Base-by-base conservation (phyloP, 2,113 vertebrate species). In the Machaerirhynchus nigripectus region DNA sequence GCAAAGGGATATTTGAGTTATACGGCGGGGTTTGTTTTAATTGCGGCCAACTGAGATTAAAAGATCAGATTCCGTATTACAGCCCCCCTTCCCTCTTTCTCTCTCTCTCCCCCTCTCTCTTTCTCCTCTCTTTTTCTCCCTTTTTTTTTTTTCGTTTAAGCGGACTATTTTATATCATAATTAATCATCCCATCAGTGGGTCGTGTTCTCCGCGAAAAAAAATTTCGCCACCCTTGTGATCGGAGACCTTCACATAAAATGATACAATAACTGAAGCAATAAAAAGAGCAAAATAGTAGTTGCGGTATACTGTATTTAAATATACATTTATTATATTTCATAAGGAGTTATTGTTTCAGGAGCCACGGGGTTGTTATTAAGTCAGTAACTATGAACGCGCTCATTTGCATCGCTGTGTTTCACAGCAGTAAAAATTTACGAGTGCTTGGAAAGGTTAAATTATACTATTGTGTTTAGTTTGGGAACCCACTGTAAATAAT, bases 1-100 rank as follows among this genome's bases (percentile, higher is more conserved):
- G 98, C 98, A 98, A 98, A 98, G 98, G 98, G 98, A 98, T 98
- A 98, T 98, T 98, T 98, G 98, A 98, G 98, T 97, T 98, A 97
- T 97, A 97, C 98, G 98, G 98, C 98, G 96, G 98, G 98, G 97
- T 96, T 98, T 98, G 97, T 98, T 98, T 98, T 98, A 98, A 97
- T 98, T 98, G 98, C 96, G 97, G 97, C 98, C 98, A 98, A 98
- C 97, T 92, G 96, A 97, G 97, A 98, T 98, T 97, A 98, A 97
- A 98, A 98, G 97, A 98, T 98, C 97, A 96, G 86, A 89, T 95
- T 96, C 89, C 88, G 73, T 90, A 86, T 96, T 86, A 93, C 73
- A 31, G 33, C 27, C 71, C 74, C 46, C 49, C 61, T 42, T 52
- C 19, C 27, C 31, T 65, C 78, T 85, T 44, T 80, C 31, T 71